Conservation (phyloP, 2,888 invertebrate species). For the Allolobophora icterica region DNA sequence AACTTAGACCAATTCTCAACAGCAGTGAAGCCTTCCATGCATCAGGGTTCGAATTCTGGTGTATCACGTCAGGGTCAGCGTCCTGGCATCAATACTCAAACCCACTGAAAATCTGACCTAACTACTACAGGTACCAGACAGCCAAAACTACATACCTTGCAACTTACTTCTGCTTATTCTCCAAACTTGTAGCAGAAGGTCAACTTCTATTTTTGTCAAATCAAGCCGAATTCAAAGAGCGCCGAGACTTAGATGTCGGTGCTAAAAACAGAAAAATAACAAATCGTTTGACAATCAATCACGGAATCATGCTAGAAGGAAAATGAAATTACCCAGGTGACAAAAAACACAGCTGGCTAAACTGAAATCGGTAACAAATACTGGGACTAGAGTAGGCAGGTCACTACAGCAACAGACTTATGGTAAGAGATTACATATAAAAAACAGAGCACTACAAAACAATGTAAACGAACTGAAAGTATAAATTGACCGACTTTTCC, state of each 20-base stretch:
- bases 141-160: background rate
- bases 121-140: background rate
- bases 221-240: background rate
- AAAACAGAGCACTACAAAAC: too few relatives aligned
- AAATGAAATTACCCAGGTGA: background rate
- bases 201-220: background rate
- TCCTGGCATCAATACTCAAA: background rate
- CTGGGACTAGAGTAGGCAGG: background rate
- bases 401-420: background rate
- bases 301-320: background rate
- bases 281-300: background rate
- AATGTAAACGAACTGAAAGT: too few relatives aligned
- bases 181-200: background rate
- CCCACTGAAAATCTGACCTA: too few relatives aligned
- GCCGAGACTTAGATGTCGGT: background rate
- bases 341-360: too few relatives aligned
- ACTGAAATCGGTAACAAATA: too few relatives aligned
- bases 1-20: background rate
- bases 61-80: background rate
- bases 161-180: constrained; percentile 2
- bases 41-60: too few relatives aligned
- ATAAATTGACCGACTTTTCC: too few relatives aligned
- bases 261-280: background rate
- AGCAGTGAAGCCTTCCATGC: background rate
- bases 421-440: background rate